Base-by-base conservation (phyloP, 2,888 invertebrate species). In the Pseudanteris insignis region DNA sequence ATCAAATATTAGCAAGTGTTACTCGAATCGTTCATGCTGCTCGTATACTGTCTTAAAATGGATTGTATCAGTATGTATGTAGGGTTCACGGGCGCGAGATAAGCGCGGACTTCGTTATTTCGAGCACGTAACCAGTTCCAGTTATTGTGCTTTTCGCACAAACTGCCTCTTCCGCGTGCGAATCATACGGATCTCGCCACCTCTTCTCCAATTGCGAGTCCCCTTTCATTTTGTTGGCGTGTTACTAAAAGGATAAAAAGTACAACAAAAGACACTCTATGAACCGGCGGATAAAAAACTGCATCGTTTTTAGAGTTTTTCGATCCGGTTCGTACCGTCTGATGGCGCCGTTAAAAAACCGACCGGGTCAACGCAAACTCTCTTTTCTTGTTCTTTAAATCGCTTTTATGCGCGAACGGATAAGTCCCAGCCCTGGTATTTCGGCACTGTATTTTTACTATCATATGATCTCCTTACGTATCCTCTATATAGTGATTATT, bases 61-160 rank as follows among this genome's bases (percentile, higher is more conserved):
- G 50, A 58, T 58, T 33, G 38, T 37, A 48, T 50, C 38, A 37
- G 58, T 50, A 58, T 48, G 47, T 55, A 47, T 43, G 57, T 44
- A 38, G 25, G 32, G 50, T 50, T 4, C 36, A 38, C 25, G 50
- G 24, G 32, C 28, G 29, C 46, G 18, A 59, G 59, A 59, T 59
- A 51, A 54, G 60, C 32, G 43, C 38, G 34, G 40, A 41, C 58
- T 67, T 67, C 60, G 61, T 77, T 76, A 77, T 77, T 77, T 75
- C 72, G 70, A 71, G 74, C 78, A 77, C 78, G 77, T 78, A 78
- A 76, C 71, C 70, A 71, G 71, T 72, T 73, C 71, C 70, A 70
- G 75, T 76, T 77, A 78, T 77, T 77, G 78, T 77, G 75, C 74
- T 73, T 70, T 57, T 69, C 69, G 75, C 70, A 72, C 70, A 76